These are phyloP conservation scores for Andrena flavipes DNA, from an alignment of 2,888 invertebrate species.

Conservation along the genomic window DNA sequence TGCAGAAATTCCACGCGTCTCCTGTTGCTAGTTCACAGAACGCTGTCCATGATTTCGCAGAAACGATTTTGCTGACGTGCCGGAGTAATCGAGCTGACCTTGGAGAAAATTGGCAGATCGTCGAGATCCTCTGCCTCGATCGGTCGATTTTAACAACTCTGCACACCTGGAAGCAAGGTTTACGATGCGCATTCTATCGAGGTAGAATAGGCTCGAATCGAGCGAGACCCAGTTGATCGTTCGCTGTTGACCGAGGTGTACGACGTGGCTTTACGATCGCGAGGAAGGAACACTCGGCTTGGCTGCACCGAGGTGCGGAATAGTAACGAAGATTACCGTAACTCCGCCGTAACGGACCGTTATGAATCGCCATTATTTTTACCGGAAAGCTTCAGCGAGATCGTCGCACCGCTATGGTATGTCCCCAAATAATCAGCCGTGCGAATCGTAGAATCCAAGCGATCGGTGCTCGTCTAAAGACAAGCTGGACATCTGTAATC, in stretches of 20 bases:
- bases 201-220: too few relatives aligned
- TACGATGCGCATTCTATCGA: too few relatives aligned
- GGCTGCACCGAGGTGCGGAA: slow-evolving; percentile 56
- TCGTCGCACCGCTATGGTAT: neutral
- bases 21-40: slow-evolving; percentile 5
- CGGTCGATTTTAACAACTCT: neutral
- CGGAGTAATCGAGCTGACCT: slow-evolving; percentile 46
- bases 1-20: slow-evolving; percentile 35
- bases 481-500: too few relatives aligned
- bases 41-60: slow-evolving; percentile 26
- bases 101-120: slow-evolving; percentile 37
- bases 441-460: too few relatives aligned
- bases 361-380: slow-evolving; percentile 52
- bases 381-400: slow-evolving; percentile 3
- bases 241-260: too few relatives aligned
- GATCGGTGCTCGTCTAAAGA: too few relatives aligned
- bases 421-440: too few relatives aligned
- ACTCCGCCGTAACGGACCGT: slow-evolving; percentile 58
- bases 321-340: slow-evolving; percentile 65
- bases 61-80: slow-evolving; percentile 36
- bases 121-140: slow-evolving; percentile 11
- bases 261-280: slow-evolving; percentile 22
- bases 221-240: too few relatives aligned
- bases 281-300: slow-evolving; percentile 35
- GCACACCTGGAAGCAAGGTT: neutral